Evolutionary conservation across 2,888 invertebrate genomes (phyloP), one percentile per base, ranked within the genome.

Genomic region (Oscheius sp.): DNA sequence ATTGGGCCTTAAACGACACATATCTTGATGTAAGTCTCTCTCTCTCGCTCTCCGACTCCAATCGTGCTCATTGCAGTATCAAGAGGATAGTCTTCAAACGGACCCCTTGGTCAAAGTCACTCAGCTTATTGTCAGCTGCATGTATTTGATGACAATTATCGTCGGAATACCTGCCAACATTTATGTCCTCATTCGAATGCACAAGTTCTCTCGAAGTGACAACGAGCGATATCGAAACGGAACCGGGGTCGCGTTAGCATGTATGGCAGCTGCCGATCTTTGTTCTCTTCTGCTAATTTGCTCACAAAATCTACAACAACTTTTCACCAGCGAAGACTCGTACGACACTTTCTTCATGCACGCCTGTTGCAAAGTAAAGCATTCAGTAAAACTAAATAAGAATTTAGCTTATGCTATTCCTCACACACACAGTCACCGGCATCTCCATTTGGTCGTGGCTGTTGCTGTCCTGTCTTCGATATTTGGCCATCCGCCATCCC

Each of bases 381-480:
- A n/a, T n/a, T n/a, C n/a, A n/a, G 37, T 37, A 37, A 37, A 48
- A n/a, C 20, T 5, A 4, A 12, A 15, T 2, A 3, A 25, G 17
- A 65, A n/a, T 75, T 20, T 69, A 75, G 75, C 45, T 55, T 1
- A 69, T 73, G 69, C 58, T 75, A 12, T 75, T 75, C 53, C 50
- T 75, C 25, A 75, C 75, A 17, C 75, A 75, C 33, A 75, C 75
- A 12, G 72, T 75, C 4, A 75, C 75, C 34, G 65, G 64, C 3
- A 71, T 75, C 37, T 71, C 71, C 23, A 73, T 75, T 34, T 75
- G 75, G 75, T 73, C 72, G 15, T 75, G 75, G 75, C 71, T 75
- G n/a, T 66, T 75, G 42, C 73, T 75, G 17, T 75, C 75, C 15
- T 75, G 70, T 5, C 57, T 75, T 5, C 58, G 74, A n/a, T 75